Conservation (phyloP, 2,797 vertebrate genomes). For the Serranus cabrilla region DNA sequence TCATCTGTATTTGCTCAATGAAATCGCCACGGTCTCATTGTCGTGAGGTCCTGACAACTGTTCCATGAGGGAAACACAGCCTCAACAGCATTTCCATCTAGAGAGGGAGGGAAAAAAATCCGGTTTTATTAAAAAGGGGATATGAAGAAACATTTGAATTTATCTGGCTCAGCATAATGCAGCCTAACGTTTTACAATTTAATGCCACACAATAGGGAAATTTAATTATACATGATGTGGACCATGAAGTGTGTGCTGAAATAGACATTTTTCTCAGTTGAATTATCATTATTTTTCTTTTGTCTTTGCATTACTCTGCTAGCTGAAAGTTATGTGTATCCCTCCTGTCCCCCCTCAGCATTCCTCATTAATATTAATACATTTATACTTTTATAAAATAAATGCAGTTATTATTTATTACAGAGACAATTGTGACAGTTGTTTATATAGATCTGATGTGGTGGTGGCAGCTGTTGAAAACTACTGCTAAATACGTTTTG, state of each 20-base stretch:
- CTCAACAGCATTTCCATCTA: constrained; percentile 11
- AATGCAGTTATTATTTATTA: background rate
- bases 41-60: constrained; percentile 15
- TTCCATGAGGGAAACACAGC: constrained; percentile 28
- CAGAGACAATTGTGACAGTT: background rate
- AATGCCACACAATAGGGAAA: constrained; percentile 64
- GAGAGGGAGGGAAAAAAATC: background rate
- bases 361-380: constrained; percentile 11
- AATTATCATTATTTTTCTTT: constrained; percentile 72
- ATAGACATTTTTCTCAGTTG: constrained; percentile 66
- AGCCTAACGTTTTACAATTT: constrained; percentile 61
- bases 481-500: background rate
- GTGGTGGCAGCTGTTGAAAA: background rate
- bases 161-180: constrained; percentile 68
- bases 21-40: constrained; percentile 28
- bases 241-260: constrained; percentile 72
- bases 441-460: background rate
- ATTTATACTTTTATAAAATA: background rate
- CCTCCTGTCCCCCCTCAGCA: background rate
- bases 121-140: constrained; percentile 46
- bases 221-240: constrained; percentile 78
- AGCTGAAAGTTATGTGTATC: constrained; percentile 5
- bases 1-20: constrained; percentile 25
- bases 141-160: constrained; percentile 68
- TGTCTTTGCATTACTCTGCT: constrained; percentile 51